These are phyloP conservation scores for Melinaea menophilus DNA, from an alignment of 2,888 invertebrate species.

Conservation along the genomic window DNA sequence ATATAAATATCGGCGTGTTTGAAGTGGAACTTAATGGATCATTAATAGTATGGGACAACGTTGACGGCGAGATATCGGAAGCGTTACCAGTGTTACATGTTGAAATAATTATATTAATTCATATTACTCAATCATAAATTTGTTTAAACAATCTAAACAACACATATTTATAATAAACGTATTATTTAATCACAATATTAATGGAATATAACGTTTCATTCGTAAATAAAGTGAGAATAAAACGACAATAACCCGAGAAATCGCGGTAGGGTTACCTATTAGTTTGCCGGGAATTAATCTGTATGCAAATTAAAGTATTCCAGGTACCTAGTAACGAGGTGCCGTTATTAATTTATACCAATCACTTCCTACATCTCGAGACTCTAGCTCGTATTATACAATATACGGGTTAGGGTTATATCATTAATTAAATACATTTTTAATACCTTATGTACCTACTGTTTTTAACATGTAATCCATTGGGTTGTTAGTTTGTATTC, in stretches of 20 bases:
- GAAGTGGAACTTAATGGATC: constrained; percentile 43
- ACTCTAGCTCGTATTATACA: constrained; percentile 20
- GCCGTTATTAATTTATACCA: constrained; percentile 44
- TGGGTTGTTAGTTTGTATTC: too few relatives aligned
- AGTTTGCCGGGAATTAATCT: constrained; percentile 68
- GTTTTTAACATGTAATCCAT: too few relatives aligned
- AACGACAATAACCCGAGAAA: not conserved
- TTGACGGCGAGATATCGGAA: constrained; percentile 25
- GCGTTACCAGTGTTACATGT: not conserved
- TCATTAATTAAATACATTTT: not conserved
- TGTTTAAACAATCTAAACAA: too few relatives aligned
- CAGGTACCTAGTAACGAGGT: constrained; percentile 42
- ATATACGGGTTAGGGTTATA: constrained; percentile 1
- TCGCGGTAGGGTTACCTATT: constrained; percentile 45
- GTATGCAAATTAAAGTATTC: constrained; percentile 65
- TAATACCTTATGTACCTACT: not conserved
- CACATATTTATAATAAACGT: too few relatives aligned
- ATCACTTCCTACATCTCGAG: constrained; percentile 33
- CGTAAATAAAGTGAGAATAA: too few relatives aligned
- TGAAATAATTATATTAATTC: too few relatives aligned
- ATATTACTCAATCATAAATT: too few relatives aligned
- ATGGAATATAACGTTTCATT: too few relatives aligned
- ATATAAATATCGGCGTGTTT: constrained; percentile 50
- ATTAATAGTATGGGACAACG: constrained; percentile 42
- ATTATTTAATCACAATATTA: too few relatives aligned